Evolutionary conservation across 1,140 invertebrate genomes (phyloP), one percentile per base, ranked within the genome.

Genomic region (Bombus sibiricus): DNA sequence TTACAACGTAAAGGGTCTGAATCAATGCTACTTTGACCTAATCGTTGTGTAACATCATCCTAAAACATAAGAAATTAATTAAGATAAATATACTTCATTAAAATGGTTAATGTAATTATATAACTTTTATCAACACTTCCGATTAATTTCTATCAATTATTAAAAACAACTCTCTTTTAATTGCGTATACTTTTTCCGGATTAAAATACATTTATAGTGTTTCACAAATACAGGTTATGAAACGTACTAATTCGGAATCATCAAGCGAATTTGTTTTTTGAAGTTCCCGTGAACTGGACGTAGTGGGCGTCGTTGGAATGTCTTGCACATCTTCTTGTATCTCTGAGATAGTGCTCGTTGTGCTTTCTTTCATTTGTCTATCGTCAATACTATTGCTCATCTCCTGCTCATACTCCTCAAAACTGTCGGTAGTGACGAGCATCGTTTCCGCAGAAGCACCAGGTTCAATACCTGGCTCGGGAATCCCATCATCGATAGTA

Each of bases 401-500:
- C 89, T 96, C 96, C 81, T 96, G 96, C 66, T 97, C 96, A 88
- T 97, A 96, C 86, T 97, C 97, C 89, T 97, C 97, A 89, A 96
- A 97, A 39, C 96, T 96, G 91, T 97, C 97, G 13, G 96, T 96
- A 15, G 97, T 96, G 34, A 97, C 96, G 43, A 97, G 95, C 94
- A 97, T 96, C 79, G 96, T 97, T 91, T 97, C 97, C 22, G 93
- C 89, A 13, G 96, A 95, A 77, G 96, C 96, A 39, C 96, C 96
- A 59, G 96, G 96, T 87, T 96, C 95, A 81, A 95, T 94, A 82
- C 94, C 95, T 43, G 94, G 91, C 39, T 94, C 94, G 15, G 92
- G 91, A 22, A 94, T 94, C 15, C 90, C 91, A 72, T 93, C 92
- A 57, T 94, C 94, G 43, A 92, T 89, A 69, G 76, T 64, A 43